These are phyloP conservation scores for Ceratotherium simum DNA, from an alignment of 2,113 vertebrate species.

Conservation along the genomic window DNA sequence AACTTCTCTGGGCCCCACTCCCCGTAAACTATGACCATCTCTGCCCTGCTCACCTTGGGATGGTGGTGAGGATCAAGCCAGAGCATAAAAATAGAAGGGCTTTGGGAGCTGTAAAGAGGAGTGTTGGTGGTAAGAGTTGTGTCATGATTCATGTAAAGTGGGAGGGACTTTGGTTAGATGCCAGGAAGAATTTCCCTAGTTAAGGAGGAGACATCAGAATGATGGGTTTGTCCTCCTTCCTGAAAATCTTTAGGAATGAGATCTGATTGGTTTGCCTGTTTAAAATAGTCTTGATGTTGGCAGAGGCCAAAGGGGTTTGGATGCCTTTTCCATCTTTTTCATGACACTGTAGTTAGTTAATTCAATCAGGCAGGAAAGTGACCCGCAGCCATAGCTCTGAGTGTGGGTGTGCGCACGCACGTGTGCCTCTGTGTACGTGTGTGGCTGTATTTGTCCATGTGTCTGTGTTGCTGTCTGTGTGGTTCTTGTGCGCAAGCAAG, in stretches of 20 bases:
- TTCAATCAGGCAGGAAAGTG: not conserved
- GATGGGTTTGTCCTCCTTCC: not conserved
- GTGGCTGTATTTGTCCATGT: not conserved
- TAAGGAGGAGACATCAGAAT: not conserved
- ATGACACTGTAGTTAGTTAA: not conserved
- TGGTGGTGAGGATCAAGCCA: not conserved
- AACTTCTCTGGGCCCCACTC: not conserved
- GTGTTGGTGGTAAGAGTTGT: not conserved
- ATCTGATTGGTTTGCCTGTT: too few relatives aligned
- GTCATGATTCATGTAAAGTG: not conserved
- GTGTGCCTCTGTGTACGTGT: not conserved
- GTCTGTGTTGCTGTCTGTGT: not conserved
- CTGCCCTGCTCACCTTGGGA: not conserved
- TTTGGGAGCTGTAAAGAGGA: not conserved
- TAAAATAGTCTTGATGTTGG: not conserved
- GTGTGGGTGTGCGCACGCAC: fast-evolving
- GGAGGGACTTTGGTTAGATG: not conserved
- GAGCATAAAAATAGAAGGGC: not conserved
- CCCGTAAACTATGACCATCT: not conserved
- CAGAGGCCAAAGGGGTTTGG: not conserved
- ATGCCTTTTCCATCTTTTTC: not conserved
- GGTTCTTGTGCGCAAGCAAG: not conserved
- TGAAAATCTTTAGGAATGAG: not conserved
- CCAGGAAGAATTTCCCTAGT: not conserved
- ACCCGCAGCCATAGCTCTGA: fast-evolving